Conservation (phyloP, 1,140 invertebrate species). For the Zaprionus taronus region DNA sequence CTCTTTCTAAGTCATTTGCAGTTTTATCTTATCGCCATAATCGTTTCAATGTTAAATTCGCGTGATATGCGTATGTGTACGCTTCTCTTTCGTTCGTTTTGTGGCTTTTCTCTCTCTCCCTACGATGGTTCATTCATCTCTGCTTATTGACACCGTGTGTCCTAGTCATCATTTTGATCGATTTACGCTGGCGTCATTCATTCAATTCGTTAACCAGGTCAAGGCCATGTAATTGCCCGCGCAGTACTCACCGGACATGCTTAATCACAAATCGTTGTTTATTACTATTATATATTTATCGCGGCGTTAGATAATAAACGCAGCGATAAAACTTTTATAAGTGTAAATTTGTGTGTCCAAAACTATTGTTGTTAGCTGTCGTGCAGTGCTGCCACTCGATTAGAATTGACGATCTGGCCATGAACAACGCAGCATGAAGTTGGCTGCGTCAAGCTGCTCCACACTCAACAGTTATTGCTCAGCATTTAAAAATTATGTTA, state of each 20-base stretch:
- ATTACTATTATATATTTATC: conserved; percentile 53
- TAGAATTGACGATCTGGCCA: conserved; percentile 10
- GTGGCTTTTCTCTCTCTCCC: conserved; percentile 6
- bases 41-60: conserved; percentile 30
- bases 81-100: conserved; percentile 10
- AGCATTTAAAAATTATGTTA: neutral
- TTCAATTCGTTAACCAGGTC: conserved; percentile 33
- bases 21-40: conserved; percentile 51
- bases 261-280: conserved; percentile 30
- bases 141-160: neutral
- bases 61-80: conserved; percentile 28
- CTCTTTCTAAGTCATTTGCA: conserved; percentile 16
- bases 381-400: conserved; percentile 17
- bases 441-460: conserved; percentile 17
- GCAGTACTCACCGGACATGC: conserved; percentile 67
- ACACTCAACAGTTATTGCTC: conserved; percentile 18
- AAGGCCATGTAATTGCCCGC: conserved; percentile 42
- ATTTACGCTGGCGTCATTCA: conserved; percentile 50
- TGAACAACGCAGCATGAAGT: conserved; percentile 11
- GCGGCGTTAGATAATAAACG: conserved; percentile 65
- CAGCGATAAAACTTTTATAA: conserved; percentile 31
- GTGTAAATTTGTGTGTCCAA: conserved; percentile 22
- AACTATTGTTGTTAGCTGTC: conserved; percentile 19
- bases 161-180: conserved; percentile 37
- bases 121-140: neutral